Evolutionary conservation across 2,888 invertebrate genomes (phyloP).

Genomic region (Drosophila buzzatii): DNA sequence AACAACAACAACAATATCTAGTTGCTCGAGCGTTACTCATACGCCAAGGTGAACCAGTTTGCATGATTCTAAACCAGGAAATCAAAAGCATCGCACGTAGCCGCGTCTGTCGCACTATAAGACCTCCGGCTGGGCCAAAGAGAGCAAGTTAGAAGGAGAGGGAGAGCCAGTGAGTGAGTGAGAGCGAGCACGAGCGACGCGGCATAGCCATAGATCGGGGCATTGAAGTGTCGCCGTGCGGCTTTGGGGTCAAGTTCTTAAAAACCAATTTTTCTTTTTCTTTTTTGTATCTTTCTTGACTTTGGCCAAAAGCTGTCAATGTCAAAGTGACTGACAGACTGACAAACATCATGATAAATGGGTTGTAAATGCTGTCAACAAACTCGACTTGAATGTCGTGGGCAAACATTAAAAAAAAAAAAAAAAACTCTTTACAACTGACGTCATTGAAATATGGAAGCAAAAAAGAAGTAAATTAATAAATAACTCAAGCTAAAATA

Average conservation of each 20-base stretch:
- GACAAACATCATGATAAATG: constrained; percentile 55
- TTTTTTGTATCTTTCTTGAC: constrained; percentile 11
- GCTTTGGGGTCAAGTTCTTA: constrained; percentile 75
- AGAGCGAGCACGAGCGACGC: not conserved
- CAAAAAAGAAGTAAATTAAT: no score
- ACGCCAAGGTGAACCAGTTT: constrained; percentile 79
- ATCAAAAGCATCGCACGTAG: constrained; percentile 65
- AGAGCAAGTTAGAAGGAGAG: not conserved
- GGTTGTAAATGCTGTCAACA: constrained; percentile 33
- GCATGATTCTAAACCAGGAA: constrained; percentile 80
- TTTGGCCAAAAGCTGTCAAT: constrained; percentile 62
- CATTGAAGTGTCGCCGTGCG: constrained; percentile 27
- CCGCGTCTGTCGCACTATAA: constrained; percentile 46
- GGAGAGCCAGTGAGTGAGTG: not conserved
- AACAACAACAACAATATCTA: constrained; percentile 31
- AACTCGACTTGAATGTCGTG: constrained; percentile 7
- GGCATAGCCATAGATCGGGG: constrained; percentile 23
- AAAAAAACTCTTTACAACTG: constrained; percentile 17
- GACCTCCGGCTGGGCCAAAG: constrained; percentile 36
- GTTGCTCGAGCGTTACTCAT: constrained; percentile 66
- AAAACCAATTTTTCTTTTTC: constrained; percentile 7
- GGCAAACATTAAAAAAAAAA: not conserved
- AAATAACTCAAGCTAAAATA: not conserved
- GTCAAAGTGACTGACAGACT: constrained; percentile 45
- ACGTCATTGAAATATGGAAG: constrained; percentile 17